Evolutionary conservation across 2,113 vertebrate genomes (phyloP), one percentile per base, ranked within the genome.

Genomic region (Micronycteris hirsuta): DNA sequence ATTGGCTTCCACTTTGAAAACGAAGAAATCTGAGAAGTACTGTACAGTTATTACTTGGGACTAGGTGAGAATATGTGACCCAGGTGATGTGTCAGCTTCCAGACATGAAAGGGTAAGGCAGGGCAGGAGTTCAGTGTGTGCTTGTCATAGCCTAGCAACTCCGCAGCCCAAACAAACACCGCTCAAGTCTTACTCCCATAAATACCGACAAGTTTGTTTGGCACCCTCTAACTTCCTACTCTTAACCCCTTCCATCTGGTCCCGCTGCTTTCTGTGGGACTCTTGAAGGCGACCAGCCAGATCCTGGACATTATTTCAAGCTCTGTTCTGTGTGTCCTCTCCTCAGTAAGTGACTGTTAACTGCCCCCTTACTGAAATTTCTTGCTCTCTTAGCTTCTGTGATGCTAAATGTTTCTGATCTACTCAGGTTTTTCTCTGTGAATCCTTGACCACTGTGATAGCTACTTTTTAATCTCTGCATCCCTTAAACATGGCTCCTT

Each of bases 121-220:
- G 61, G 80, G 47, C 70, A n/a, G 54, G 45, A 91, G 77, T 87
- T 71, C 36, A 24, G 70, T 7, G 31, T 93, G 19, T 49, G 33
- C 81, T 65, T 82, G 41, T 86, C 76, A 68, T 67, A 95, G 43
- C 93, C 94, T 97, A 88, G 91, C 95, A 96, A 92, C 88, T 68
- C 52, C 85, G n/a, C 47, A 45, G 91, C 96, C 94, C 81, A 95
- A 92, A 92, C 87, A 97, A 92, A 96, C 77, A 89, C 38, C 58
- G 47, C 54, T 13, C 85, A 54, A 24, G 84, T 82, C 85, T 82
- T 41, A 74, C 65, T 31, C 24, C 61, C 82, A 65, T 82, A 95
- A 96, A 96, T 68, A 93, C 89, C 85, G 91, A 15, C 1, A 0
- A 19, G 36, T 86, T 76, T 77, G 67, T 70, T 85, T 33, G 65